Percentiles rank a stretch among this genome's conserved stretches.
These are phyloP conservation scores for Danaus chrysippus DNA, from an alignment of 2,888 invertebrate species.

Conservation along the genomic window DNA sequence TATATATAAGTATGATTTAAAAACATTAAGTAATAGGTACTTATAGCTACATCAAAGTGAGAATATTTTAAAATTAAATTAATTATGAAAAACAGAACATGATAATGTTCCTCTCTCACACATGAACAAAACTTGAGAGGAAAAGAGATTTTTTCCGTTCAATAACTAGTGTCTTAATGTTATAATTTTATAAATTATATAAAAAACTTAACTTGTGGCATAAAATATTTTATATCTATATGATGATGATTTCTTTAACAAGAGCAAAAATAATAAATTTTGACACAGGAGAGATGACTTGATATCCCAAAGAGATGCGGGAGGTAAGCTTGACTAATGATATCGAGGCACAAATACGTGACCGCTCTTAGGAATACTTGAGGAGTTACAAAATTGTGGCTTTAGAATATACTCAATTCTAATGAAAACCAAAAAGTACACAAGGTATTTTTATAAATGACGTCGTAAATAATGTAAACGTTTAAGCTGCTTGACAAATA, in stretches of 20 bases:
- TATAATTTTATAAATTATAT: too few species aligned
- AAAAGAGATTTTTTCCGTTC: too few species aligned
- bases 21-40: too few species aligned
- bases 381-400: slow-evolving; percentile 19
- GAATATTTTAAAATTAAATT: too few species aligned
- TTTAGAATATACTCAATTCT: slow-evolving; percentile 15
- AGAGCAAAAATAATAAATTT: slow-evolving; percentile 29
- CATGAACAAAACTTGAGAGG: too few species aligned
- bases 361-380: slow-evolving; percentile 23
- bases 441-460: background rate
- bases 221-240: background rate
- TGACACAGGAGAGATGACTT: slow-evolving; percentile 49
- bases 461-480: background rate
- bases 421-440: background rate
- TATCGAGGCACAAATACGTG: slow-evolving; percentile 40
- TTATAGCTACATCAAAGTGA: too few species aligned
- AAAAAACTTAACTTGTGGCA: too few species aligned
- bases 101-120: too few species aligned
- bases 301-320: slow-evolving; percentile 45
- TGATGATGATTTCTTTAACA: slow-evolving; percentile 13
- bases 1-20: too few species aligned
- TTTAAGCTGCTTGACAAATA: too few species aligned
- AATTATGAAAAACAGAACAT: too few species aligned
- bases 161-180: too few species aligned
- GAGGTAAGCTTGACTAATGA: slow-evolving; percentile 61